Base-by-base conservation (phyloP, 2,797 vertebrate species). In the Nasua narica region DNA sequence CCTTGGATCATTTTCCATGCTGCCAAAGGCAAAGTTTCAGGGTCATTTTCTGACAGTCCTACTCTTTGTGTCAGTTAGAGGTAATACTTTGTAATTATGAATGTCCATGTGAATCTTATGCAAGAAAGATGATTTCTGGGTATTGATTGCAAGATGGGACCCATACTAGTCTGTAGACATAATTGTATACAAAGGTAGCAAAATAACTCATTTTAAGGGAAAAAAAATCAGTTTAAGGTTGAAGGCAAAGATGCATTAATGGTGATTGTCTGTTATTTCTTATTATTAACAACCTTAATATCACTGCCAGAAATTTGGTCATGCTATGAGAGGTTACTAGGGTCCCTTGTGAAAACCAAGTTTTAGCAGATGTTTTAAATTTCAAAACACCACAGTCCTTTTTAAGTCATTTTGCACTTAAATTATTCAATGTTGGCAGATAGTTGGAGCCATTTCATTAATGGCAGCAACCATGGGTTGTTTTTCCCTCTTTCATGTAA, bases 341-440 rank as follows among this genome's bases (percentile, higher is more conserved):
- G 12, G 8, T 90, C 4, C 11, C 87, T 94, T 85, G 18, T 84
- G 54, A 76, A 74, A 79, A 77, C 23, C 12, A 54, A 81, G 54
- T 43, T 81, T 25, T 43, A 94, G n/a, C 46, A 91, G 84, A 50
- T 72, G 29, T 87, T 90, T 90, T 88, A 87, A 90, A 52, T 78
- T 94, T 76, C 56, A 93, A 82, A 93, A 81, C 29, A 76, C 27
- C 37, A 76, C 13, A 50, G 12, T 90, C 32, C 37, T 87, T 94
- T 87, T 95, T 32, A 96, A 96, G 29, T 78, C 21, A 77, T 87
- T 95, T 91, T 87, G 21, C 7, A 77, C 19, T 87, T 91, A 90
- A 89, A 84, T 90, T 69, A 72, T 94, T 94, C 37, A 74, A 18
- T 85, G 18, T 79, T 74, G 48, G 35, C 74, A 70, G 27, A 60